Evolutionary conservation across 2,888 invertebrate genomes (phyloP).

Genomic region (Steromphala cineraria): DNA sequence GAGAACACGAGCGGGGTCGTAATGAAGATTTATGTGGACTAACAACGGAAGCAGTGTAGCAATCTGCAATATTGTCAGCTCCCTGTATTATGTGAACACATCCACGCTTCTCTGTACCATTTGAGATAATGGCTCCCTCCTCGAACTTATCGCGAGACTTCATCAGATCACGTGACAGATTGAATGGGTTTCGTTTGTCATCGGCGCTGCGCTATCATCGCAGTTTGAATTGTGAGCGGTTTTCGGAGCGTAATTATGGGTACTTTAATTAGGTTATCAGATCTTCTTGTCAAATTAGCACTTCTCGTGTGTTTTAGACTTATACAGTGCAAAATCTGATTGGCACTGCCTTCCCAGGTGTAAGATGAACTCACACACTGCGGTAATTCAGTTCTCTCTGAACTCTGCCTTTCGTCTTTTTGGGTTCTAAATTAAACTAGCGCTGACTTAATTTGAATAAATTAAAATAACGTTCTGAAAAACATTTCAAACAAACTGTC

Average conservation of each 20-base stretch:
- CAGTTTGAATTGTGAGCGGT: background rate
- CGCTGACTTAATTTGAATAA: too few species aligned
- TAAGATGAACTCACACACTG: too few species aligned
- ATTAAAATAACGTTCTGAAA: too few species aligned
- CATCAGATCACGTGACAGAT: background rate
- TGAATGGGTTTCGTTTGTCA: background rate
- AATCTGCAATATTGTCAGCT: background rate
- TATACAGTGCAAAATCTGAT: too few species aligned
- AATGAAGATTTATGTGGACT: constrained; percentile 1
- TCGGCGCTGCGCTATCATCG: background rate
- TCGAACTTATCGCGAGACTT: background rate
- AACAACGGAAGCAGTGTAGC: background rate
- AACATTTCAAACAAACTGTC: too few species aligned
- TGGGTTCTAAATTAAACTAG: too few species aligned
- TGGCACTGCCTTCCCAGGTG: too few species aligned
- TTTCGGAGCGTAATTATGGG: background rate
- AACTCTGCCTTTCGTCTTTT: too few species aligned
- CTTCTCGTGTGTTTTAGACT: too few species aligned
- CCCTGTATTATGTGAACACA: background rate
- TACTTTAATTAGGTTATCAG: background rate
- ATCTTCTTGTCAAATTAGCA: background rate
- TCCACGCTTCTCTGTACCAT: background rate
- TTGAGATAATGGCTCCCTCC: background rate
- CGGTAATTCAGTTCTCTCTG: too few species aligned
- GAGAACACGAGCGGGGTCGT: background rate